Evolutionary conservation across 2,113 vertebrate species (phyloP), one percentile per base, ranked within the genome.

Genomic region (Cinclus mexicanus): DNA sequence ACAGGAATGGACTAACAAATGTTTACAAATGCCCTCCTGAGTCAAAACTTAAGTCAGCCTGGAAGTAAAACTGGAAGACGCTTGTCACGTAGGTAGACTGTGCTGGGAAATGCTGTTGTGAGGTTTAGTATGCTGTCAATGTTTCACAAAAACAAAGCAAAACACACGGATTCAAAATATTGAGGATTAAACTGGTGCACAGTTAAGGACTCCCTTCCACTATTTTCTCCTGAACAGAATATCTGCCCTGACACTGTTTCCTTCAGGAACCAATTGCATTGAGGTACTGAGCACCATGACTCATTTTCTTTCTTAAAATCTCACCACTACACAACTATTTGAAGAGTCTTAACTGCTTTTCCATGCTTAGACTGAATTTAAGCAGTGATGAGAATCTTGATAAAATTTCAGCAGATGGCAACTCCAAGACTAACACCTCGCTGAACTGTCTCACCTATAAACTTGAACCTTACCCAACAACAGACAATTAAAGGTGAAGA

Each of bases 61-160:
- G 39, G 53, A 89, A 76, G 20, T 8, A 37, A 71, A 77, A 35
- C 2, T 41, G 72, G 81, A 67, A 92, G 42, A 65, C 1, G 29
- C 13, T 29, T 0, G 0, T 52, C 12, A 39, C 0, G 1, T 25
- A 31, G 16, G 31, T 8, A 52, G 52, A 29, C 14, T 14, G 39
- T 22, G 37, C 31, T 83, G 68, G 33, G 75, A 92, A 93, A 80
- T 22, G 67, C 29, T 67, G 28, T 15, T 56, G 65, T 25, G 18
- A 5, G 1, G 5, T 56, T 85, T 61, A 57, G 47, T 19, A 29
- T 6, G 42, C 24, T 77, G 61, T 4, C 7, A 0, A 2, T 82
- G 67, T 12, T 79, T 80, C 22, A 72, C 67, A 83, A 93, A 83
- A 24, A 53, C 23, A 61, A 49, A 56, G 25, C 41, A 69, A 72